Evolutionary conservation across 2,888 invertebrate species (phyloP).

Genomic region (Ecdyonurus torrentis): DNA sequence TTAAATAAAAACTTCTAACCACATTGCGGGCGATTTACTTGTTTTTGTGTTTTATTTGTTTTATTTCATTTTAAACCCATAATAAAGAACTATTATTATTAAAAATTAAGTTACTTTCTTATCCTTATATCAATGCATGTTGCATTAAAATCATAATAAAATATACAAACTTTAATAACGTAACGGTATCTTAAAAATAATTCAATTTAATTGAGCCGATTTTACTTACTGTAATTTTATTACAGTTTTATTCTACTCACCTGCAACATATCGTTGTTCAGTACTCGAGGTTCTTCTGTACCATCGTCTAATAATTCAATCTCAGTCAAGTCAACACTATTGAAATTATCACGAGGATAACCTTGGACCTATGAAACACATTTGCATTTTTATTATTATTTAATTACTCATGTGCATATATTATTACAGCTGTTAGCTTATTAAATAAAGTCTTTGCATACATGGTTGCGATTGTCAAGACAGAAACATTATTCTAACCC

Average conservation of each 20-base stretch:
- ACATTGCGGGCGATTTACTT: too few relatives aligned
- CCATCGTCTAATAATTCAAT: constrained; percentile 70
- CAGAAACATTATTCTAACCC: too few relatives aligned
- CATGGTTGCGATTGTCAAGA: too few relatives aligned
- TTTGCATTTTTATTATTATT: too few relatives aligned
- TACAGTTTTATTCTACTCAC: constrained; percentile 13
- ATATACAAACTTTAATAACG: constrained; percentile 10
- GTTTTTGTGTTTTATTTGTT: too few relatives aligned
- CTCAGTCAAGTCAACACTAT: constrained; percentile 90
- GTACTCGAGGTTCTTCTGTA: constrained; percentile 44
- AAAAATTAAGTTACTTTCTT: too few relatives aligned
- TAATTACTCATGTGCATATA: too few relatives aligned
- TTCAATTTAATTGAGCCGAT: not conserved
- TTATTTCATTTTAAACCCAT: too few relatives aligned
- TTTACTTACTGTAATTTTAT: not conserved
- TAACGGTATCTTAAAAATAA: constrained; percentile 17
- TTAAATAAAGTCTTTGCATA: not conserved
- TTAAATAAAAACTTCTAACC: too few relatives aligned
- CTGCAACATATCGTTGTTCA: constrained; percentile 36
- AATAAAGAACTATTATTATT: too few relatives aligned
- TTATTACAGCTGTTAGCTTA: not conserved
- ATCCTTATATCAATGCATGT: too few relatives aligned
- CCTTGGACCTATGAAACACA: constrained; percentile 42
- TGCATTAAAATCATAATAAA: too few relatives aligned
- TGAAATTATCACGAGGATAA: constrained; percentile 75